Conservation (phyloP, 2,113 vertebrate genomes). For the Oncorhynchus mykiss region DNA sequence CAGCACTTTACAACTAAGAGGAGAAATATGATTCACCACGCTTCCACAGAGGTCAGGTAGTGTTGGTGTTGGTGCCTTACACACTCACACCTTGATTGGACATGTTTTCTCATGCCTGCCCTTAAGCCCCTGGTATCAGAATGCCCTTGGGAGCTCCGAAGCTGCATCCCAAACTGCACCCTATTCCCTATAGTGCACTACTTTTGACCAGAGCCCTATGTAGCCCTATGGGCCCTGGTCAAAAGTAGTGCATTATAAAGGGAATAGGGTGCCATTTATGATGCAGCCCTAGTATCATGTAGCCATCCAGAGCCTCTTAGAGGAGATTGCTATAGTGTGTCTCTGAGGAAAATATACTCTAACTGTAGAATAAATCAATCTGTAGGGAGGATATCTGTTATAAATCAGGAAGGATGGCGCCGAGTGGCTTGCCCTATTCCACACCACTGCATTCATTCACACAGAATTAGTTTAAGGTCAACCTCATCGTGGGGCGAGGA, state of each 20-base stretch:
- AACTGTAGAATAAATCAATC: constrained; percentile 57
- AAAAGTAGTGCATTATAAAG: too few species aligned
- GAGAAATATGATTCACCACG: constrained; percentile 43
- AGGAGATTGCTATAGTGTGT: constrained; percentile 30
- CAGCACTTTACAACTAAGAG: constrained; percentile 45
- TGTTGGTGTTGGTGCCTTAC: constrained; percentile 15
- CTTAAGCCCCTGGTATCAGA: constrained; percentile 26
- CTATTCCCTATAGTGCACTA: too few species aligned
- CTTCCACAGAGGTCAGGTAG: constrained; percentile 43
- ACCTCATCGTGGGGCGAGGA: constrained; percentile 7
- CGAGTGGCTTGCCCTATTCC: constrained; percentile 46
- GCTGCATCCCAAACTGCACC: too few species aligned
- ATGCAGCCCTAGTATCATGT: background rate
- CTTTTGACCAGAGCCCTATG: too few species aligned
- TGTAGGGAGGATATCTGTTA: constrained; percentile 33
- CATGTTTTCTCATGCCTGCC: constrained; percentile 36
- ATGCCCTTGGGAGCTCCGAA: constrained; percentile 27
- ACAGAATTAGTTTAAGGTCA: constrained; percentile 45
- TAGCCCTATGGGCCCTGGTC: too few species aligned
- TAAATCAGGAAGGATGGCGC: constrained; percentile 50
- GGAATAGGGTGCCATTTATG: too few species aligned
- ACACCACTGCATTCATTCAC: constrained; percentile 35
- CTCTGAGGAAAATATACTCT: constrained; percentile 35
- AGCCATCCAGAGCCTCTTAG: constrained; percentile 23
- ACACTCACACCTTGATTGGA: constrained; percentile 43